Percentiles rank a stretch among this genome's conserved stretches.
These are phyloP conservation scores for Netelia melanura DNA, from an alignment of 2,888 invertebrate species.

Conservation along the genomic window DNA sequence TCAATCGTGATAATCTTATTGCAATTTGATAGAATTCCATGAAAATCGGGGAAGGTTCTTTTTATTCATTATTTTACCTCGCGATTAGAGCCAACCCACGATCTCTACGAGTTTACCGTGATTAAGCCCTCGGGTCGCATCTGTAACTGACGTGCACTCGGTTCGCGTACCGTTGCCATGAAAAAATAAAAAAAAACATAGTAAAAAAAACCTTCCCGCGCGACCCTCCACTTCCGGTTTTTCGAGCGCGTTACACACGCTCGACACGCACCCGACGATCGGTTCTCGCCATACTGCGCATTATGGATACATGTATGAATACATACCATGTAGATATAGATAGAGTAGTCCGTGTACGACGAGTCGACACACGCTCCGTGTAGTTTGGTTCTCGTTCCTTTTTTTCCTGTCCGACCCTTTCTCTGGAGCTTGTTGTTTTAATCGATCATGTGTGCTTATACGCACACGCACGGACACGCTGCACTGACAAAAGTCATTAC, in stretches of 20 bases:
- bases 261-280: constrained; percentile 54
- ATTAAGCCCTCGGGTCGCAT: constrained; percentile 49
- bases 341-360: neutral
- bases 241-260: constrained; percentile 54
- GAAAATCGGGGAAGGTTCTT: neutral
- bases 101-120: constrained; percentile 26
- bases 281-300: constrained; percentile 27
- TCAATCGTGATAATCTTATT: too few relatives aligned
- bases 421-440: constrained; percentile 48
- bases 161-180: neutral
- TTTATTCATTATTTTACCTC: constrained; percentile 5
- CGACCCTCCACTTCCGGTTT: constrained; percentile 60
- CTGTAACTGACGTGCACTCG: constrained; percentile 25
- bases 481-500: neutral
- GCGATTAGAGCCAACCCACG: neutral
- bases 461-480: neutral
- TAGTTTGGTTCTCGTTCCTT: constrained; percentile 29
- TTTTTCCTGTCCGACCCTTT: constrained; percentile 35
- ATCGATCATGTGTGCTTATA: constrained; percentile 38
- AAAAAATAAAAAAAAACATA: constrained; percentile 27
- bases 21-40: neutral
- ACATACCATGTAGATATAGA: constrained; percentile 5
- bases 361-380: constrained; percentile 46
- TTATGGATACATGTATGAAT: constrained; percentile 2
- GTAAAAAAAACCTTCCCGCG: constrained; percentile 7